Evolutionary conservation across 2,797 vertebrate species (phyloP).

Genomic region (Tympanoctomys barrerae): DNA sequence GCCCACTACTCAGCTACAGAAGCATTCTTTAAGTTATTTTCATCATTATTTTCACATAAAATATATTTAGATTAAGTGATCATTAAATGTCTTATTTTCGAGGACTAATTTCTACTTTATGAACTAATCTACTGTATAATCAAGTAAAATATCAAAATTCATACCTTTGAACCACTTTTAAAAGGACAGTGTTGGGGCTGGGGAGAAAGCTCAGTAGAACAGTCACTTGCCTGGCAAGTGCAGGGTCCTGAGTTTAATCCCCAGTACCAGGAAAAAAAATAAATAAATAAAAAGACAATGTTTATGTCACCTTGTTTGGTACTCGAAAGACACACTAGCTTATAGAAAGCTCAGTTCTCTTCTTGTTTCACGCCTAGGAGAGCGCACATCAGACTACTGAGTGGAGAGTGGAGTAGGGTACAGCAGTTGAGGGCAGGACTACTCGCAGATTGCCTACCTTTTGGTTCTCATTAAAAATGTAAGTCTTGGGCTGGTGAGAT

Average conservation of each 20-base stretch:
- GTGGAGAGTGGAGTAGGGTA: no score
- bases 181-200: neutral
- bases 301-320: neutral
- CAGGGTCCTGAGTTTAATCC: no score
- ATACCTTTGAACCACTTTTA: neutral
- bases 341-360: neutral
- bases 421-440: neutral
- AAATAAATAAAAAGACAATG: neutral
- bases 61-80: neutral
- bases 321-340: neutral
- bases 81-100: neutral
- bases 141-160: conserved; percentile 30
- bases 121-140: neutral
- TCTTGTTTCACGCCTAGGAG: neutral
- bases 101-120: neutral
- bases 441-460: neutral
- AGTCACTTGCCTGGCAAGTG: no score
- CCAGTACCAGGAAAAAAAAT: no score
- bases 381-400: neutral
- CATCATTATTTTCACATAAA: conserved; percentile 10
- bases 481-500: neutral
- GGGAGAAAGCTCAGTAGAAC: no score
- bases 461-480: neutral
- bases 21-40: neutral
- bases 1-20: neutral